These are phyloP conservation scores for Dasypogon diadema DNA, from an alignment of 2,888 invertebrate species.

Conservation along the genomic window DNA sequence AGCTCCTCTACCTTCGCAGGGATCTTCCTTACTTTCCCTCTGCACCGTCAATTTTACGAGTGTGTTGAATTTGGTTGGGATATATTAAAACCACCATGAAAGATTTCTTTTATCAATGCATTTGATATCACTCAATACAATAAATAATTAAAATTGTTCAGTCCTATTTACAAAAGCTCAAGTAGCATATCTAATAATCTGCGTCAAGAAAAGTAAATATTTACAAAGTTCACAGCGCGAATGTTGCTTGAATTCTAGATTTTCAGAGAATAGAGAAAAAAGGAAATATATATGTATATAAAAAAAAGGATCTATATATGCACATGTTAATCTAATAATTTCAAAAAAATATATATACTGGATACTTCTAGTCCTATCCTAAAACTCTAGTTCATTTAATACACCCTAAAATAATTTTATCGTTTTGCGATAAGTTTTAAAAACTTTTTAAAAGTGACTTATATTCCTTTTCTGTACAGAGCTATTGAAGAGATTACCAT, in stretches of 20 bases:
- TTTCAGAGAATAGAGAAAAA: constrained; percentile 25
- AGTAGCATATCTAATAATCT: not conserved
- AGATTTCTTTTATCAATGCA: not conserved
- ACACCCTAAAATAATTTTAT: not conserved
- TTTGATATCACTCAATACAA: constrained; percentile 31
- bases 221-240: constrained; percentile 45
- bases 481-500: not conserved
- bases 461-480: not conserved
- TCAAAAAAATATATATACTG: constrained; percentile 4
- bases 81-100: too few species aligned
- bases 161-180: not conserved
- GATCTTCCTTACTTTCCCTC: too few species aligned
- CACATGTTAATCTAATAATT: constrained; percentile 21
- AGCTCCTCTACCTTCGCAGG: too few species aligned
- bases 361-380: constrained; percentile 2
- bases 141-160: constrained; percentile 16
- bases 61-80: too few species aligned
- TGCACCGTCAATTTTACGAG: too few species aligned
- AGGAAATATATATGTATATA: not conserved
- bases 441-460: not conserved
- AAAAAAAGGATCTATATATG: constrained; percentile 13
- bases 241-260: constrained; percentile 40
- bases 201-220: constrained; percentile 19
- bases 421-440: not conserved
- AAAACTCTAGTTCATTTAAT: not conserved